A percentile compares a stretch with the other conserved stretches of the same genome.
Conservation (phyloP, 2,888 invertebrate species). For the Trachelus iudaicus region DNA sequence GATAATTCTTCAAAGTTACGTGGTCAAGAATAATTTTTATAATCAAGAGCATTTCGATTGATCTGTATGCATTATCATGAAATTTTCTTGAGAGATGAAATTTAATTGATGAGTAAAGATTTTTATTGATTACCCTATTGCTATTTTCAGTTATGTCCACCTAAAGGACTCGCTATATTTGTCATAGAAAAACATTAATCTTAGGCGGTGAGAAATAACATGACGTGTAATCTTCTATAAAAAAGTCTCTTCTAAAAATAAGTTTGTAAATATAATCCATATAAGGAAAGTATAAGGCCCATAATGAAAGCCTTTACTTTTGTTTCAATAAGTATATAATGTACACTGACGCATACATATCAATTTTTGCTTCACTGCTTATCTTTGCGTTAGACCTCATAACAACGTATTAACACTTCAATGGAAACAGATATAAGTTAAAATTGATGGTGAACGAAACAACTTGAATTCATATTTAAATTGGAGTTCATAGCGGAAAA, state of each 20-base stretch:
- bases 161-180: not conserved
- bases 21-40: no score
- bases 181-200: not conserved
- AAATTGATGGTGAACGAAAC: not conserved
- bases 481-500: not conserved
- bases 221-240: not conserved
- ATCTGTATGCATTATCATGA: no score
- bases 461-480: not conserved
- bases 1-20: no score
- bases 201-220: not conserved
- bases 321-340: not conserved
- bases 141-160: no score
- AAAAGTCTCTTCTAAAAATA: not conserved
- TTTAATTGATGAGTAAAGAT: no score
- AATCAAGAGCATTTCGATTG: no score
- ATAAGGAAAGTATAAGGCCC: not conserved
- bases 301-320: not conserved
- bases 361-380: not conserved
- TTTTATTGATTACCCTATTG: no score
- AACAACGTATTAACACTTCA: not conserved
- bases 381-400: not conserved
- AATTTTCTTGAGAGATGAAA: no score
- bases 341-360: not conserved
- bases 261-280: not conserved
- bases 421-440: not conserved